These are phyloP conservation scores for Atta colombica DNA, from an alignment of 1,140 invertebrate genomes.

Conservation along the genomic window DNA sequence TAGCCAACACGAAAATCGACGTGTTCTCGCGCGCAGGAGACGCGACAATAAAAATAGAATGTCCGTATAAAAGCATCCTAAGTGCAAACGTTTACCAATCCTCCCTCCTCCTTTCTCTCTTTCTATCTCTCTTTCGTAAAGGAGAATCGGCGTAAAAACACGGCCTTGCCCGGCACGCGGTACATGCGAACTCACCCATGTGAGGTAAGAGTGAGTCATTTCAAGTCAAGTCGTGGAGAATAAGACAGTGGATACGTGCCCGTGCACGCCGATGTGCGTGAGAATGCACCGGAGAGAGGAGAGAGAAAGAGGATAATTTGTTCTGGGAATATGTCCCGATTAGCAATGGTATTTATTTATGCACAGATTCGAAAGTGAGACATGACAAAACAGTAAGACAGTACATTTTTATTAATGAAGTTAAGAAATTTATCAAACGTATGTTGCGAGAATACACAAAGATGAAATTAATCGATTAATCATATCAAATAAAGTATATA, in stretches of 20 bases:
- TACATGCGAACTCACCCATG: constrained; percentile 75
- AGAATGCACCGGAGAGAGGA: background rate
- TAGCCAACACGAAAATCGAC: constrained; percentile 51
- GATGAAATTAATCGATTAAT: constrained; percentile 49
- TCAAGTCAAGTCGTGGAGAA: constrained; percentile 52
- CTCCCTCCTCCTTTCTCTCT: background rate
- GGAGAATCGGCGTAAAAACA: constrained; percentile 70
- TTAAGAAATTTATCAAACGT: constrained; percentile 4
- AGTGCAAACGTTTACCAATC: constrained; percentile 63
- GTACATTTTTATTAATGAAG: constrained; percentile 43
- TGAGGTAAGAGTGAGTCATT: constrained; percentile 71
- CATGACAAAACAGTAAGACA: background rate
- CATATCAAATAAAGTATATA: background rate
- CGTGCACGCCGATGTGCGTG: background rate
- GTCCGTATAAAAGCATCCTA: constrained; percentile 47
- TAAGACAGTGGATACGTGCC: constrained; percentile 39
- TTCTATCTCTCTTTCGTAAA: constrained; percentile 33
- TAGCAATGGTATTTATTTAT: constrained; percentile 1
- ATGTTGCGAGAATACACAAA: background rate
- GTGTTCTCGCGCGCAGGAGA: constrained; percentile 28
- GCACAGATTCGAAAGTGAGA: constrained; percentile 31
- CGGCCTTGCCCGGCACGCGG: constrained; percentile 77
- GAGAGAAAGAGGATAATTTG: constrained; percentile 46
- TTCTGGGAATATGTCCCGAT: constrained; percentile 38
- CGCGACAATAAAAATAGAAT: constrained; percentile 56